phyloP scores from a whole-genome alignment of 2,113 vertebrate genomes.

The Cacatua alba region DNA sequence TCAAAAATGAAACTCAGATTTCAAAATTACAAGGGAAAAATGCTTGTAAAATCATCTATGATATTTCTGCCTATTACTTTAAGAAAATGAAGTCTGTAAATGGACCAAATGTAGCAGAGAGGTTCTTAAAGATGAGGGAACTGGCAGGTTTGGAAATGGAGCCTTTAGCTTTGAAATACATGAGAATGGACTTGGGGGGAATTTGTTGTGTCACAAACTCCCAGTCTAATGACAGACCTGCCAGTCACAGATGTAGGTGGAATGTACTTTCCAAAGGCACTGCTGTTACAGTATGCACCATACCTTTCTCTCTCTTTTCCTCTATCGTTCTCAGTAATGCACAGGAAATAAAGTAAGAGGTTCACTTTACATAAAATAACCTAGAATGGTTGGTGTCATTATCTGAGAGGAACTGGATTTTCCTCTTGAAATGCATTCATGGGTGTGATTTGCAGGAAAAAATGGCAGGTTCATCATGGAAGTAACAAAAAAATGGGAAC shows the following conservation, averaged over 20 bases:
- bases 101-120: not conserved
- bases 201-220: not conserved
- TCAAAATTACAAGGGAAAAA: not conserved
- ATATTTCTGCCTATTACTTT: not conserved
- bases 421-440: not conserved
- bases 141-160: not conserved
- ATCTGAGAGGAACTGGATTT: not conserved
- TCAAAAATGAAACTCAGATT: not conserved
- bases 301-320: not conserved
- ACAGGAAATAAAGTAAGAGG: not conserved
- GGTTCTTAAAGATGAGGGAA: not conserved
- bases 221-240: not conserved
- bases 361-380: not conserved
- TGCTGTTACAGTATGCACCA: not conserved
- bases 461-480: not conserved
- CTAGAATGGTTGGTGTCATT: not conserved
- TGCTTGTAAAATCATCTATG: not conserved
- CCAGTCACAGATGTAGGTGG: not conserved
- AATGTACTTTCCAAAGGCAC: not conserved
- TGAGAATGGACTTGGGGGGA: not conserved
- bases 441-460: not conserved
- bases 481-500: not conserved
- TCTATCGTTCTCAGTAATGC: not conserved
- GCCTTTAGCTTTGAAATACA: not conserved
- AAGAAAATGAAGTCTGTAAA: not conserved